Base-by-base conservation (phyloP, 2,888 invertebrate genomes). In the Melanchra persicariae region DNA sequence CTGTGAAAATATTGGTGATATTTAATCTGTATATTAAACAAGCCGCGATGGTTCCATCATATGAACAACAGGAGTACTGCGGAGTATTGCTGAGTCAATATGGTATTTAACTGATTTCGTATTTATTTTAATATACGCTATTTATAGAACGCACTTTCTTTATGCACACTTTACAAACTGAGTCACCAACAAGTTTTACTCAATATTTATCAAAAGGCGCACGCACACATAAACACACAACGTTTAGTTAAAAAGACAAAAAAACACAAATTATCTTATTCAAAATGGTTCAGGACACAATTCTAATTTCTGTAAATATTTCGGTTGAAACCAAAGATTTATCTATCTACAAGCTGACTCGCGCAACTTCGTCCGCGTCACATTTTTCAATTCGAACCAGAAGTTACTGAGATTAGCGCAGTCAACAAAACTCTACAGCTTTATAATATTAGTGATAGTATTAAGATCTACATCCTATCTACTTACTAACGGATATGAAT, bases 1-100 rank as follows among this genome's bases (percentile, higher is more conserved):
- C 37, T 54, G 64, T 68, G 54, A 79, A 63, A 69, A 60, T 74
- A 40, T 67, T 84, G 7, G 64, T 78, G 62, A 47, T 84, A 47
- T 59, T 79, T 43, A 43, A 57, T 37, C 19, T 85, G 17, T 61
- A 60, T 52, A 45, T 77, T n/a, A 49, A 72, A 55, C 65, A 64
- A 72, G 70, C 70, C 4, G 57, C 57, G 7, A 84, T 80, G 80
- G 49, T n/a, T 54, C 57, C 76, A 9, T 47, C 57, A 5, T 22
- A 62, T 51, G 85, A 85, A 58, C 87, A 86, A 15, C 85, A 83
- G 73, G 77, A 85, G 68, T 70, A 89, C 65, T 94, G 94, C 77
- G 85, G 79, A 55, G 62, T 79, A n/a, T 84, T 94, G 57, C 90
- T 94, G 47, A 90, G 85, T 78, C 91, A 92, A 87, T 93, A 93